Base-by-base conservation (phyloP, 1,140 invertebrate genomes). In the Uloborus diversus region DNA sequence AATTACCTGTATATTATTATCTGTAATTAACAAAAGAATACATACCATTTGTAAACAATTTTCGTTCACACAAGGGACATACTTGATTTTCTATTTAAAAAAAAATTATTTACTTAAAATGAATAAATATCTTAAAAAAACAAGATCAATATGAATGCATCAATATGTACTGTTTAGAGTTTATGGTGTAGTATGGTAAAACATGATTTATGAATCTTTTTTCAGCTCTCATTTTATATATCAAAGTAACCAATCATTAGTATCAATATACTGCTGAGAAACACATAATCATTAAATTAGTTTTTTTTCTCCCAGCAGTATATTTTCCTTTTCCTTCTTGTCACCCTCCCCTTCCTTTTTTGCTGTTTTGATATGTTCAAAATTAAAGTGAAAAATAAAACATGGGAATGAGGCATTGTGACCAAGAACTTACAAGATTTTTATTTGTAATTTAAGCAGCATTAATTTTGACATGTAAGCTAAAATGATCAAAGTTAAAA, bases 21-120 rank as follows among this genome's bases (percentile, higher is more conserved):
- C 17, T 2, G 9, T 42, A 2, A 42, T 9, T 13, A 17, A 42
- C 9, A 42, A 17, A 79, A 70, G 49, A 59, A 51, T 71, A 83
- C 79, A 81, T 85, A 91, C 90, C 92, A 88, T 89, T 90, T 57
- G 91, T 88, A 79, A 93, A 90, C 70, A 95, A 89, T 83, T 90
- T 90, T 65, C 91, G 89, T 84, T 92, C 90, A 85, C 94, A 96
- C 47, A 90, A 90, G 80, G 91, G 90, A 85, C 94, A 96, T 64
- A 91, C 85, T 83, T 92, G 90, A 73, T 93, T 91, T 84, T 92
- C 92, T 83, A 88, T 86, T 83, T 92, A 66, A 25, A 89, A 82
- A 73, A 49, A 84, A 42, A 28, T 9, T 20, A 65, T 62, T 20
- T 32, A 28, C 25, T 17, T 13, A 62, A 30, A 62, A 23, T 62